Percentiles rank a stretch among this genome's conserved stretches.
phyloP scores from a whole-genome alignment of 2,888 invertebrate species.

The Limnephilus rhombicus region DNA sequence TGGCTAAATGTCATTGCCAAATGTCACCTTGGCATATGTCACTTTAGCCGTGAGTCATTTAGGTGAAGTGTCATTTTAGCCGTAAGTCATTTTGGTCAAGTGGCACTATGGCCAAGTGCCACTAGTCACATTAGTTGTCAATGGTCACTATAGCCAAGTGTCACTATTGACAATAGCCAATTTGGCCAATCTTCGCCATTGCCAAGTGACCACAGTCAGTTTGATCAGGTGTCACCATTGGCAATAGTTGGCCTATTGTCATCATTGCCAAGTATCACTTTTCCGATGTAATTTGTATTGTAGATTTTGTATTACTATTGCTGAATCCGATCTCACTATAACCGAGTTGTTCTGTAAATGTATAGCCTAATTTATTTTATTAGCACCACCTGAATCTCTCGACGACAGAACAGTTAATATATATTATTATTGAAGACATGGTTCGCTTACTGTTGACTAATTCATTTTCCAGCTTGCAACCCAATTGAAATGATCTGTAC shows the following conservation, averaged over 20 bases:
- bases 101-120: too few relatives aligned
- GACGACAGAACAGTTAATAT: neutral
- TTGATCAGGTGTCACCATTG: too few relatives aligned
- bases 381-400: neutral
- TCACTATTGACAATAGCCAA: too few relatives aligned
- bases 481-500: neutral
- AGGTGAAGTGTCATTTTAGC: neutral
- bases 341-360: neutral
- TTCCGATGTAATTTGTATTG: neutral
- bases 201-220: too few relatives aligned
- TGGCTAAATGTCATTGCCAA: neutral
- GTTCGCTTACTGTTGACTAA: neutral
- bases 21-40: neutral
- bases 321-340: neutral
- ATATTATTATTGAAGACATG: neutral
- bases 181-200: too few relatives aligned
- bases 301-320: too few relatives aligned
- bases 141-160: too few relatives aligned
- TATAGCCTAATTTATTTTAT: neutral
- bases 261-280: neutral
- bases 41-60: neutral
- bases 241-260: too few relatives aligned
- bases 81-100: too few relatives aligned
- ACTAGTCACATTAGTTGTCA: too few relatives aligned
- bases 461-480: slow-evolving; percentile 8